Percentiles rank a stretch among this genome's conserved stretches.
These are phyloP conservation scores for Tenthredo livida DNA, from an alignment of 2,888 invertebrate species.

Conservation along the genomic window DNA sequence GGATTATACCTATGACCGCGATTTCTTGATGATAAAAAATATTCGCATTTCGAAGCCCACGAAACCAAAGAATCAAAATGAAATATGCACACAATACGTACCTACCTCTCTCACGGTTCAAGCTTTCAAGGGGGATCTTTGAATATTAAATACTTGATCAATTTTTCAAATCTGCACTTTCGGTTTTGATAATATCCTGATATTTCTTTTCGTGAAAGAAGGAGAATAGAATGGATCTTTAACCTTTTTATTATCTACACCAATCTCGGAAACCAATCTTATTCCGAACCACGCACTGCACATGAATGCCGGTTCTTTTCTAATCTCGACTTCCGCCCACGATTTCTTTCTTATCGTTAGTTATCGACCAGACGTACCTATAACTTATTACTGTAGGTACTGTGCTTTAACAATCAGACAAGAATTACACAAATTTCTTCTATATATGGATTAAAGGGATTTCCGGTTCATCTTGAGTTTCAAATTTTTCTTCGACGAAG, in stretches of 20 bases:
- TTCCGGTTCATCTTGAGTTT: background rate
- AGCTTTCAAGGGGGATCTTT: background rate
- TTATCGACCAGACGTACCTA: background rate
- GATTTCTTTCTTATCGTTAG: constrained; percentile 8
- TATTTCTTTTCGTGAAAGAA: background rate
- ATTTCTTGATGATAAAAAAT: too few species aligned
- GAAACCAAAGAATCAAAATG: too few species aligned
- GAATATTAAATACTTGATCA: background rate
- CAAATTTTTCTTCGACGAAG: background rate
- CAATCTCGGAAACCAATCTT: constrained; percentile 24
- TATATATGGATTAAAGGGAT: background rate
- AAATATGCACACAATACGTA: too few species aligned
- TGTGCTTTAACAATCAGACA: background rate
- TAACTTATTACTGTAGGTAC: background rate
- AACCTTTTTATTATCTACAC: background rate
- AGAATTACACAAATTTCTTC: background rate
- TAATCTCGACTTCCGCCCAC: constrained; percentile 3
- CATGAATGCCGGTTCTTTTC: constrained; percentile 1
- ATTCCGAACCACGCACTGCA: background rate
- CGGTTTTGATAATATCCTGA: background rate
- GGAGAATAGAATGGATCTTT: background rate
- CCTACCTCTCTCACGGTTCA: background rate
- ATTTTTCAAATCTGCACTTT: background rate
- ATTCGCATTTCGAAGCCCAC: too few species aligned
- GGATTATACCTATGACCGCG: too few species aligned